Base-by-base conservation (phyloP, 1,140 invertebrate genomes). In the Daktulosphaira vitifoliae region DNA sequence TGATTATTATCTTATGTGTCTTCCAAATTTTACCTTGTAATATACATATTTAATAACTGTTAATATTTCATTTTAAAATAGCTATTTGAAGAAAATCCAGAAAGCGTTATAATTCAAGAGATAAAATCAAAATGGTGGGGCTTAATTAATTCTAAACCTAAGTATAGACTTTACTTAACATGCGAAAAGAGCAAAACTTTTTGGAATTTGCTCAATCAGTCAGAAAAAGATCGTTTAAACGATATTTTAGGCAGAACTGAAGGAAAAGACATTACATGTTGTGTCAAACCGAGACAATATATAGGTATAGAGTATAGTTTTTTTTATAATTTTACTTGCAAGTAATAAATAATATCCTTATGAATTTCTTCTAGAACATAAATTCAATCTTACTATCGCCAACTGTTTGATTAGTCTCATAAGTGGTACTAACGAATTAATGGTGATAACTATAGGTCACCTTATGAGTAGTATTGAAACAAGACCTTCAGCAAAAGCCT, bases 321-420 rank as follows among this genome's bases (percentile, higher is more conserved):
- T 20, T 6, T 11, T 51, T 22, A 25, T 23, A 20, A 11, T 51
- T 25, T n/a, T 33, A 18, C 16, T 39, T 15, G 18, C 37, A 13
- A 9, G 18, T 13, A 51, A 16, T 6, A 4, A 15, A 51, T 51
- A 8, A 51, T 23, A 4, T 49, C 20, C 33, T n/a, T n/a, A n/a
- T n/a, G n/a, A n/a, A n/a, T n/a, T n/a, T 39, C 69, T 81, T 81
- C 68, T 73, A 87, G 85, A 87, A 70, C 86, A 89, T 69, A 89
- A 89, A 75, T 78, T 88, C 38, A 89, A 89, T 76, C 80, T 91
- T 68, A 86, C 87, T 9, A 72, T 91, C 37, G 85, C 86, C 18
- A 88, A 88, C 72, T 84, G 81, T 71, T 84, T 82, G 33, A 48
- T 89, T 18, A 85, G 83, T 39, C 73, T 90, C 42, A 77, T 86